Evolutionary conservation across 2,113 vertebrate species (phyloP).

Genomic region (Microcebus tavaratra): DNA sequence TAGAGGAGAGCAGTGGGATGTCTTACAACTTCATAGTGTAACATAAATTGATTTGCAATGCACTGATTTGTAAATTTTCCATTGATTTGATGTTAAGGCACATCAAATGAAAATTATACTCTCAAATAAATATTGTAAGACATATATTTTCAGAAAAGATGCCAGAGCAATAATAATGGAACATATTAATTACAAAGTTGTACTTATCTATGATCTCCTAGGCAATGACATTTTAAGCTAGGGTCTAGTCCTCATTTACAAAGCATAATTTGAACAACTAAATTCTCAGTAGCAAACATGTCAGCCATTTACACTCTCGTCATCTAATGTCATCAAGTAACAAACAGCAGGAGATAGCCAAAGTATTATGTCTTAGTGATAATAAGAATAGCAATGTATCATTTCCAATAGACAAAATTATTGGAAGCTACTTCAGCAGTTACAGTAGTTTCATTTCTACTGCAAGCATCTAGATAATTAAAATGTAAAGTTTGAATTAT

Average conservation of each 20-base stretch:
- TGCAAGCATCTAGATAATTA: slow-evolving; percentile 43
- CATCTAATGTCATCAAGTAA: neutral
- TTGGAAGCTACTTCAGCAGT: neutral
- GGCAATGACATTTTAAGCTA: neutral
- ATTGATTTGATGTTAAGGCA: neutral
- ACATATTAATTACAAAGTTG: neutral
- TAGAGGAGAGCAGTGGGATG: slow-evolving; percentile 44
- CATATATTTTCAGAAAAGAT: neutral
- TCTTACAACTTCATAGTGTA: neutral
- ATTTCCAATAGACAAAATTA: slow-evolving; percentile 33
- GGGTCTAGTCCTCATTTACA: neutral
- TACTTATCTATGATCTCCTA: neutral
- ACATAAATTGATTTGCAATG: neutral
- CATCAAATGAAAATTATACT: neutral
- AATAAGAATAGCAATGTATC: neutral
- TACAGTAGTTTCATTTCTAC: slow-evolving; percentile 26
- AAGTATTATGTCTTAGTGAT: neutral
- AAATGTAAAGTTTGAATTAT: slow-evolving; percentile 5
- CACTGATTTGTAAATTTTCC: neutral
- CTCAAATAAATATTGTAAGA: neutral
- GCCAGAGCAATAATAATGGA: neutral
- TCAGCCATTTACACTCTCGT: neutral
- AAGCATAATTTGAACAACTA: neutral
- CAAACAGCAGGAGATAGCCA: neutral
- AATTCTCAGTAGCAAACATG: neutral